Percentiles rank a stretch among this genome's conserved stretches.
Evolutionary conservation across 2,797 vertebrate species (phyloP).

Genomic region (Streptopelia turtur): DNA sequence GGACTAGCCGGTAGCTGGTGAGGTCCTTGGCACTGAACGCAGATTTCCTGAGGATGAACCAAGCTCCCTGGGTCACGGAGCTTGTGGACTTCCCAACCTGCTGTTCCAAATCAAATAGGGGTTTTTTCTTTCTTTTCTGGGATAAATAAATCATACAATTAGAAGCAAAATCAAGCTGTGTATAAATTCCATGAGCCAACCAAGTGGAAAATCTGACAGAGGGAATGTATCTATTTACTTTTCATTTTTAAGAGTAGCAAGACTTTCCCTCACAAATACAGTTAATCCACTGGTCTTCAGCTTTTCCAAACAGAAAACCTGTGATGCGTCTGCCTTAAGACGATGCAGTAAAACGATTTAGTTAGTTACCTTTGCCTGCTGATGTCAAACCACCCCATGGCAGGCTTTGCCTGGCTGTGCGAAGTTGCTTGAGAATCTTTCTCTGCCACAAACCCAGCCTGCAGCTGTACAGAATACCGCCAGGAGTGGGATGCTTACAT

Average conservation of each 20-base stretch:
- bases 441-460: neutral
- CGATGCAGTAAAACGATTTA: neutral
- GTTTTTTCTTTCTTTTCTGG: neutral
- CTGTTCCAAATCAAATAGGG: slow-evolving; percentile 19
- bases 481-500: fast-evolving
- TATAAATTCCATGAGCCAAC: neutral
- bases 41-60: neutral
- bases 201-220: neutral
- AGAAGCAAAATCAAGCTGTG: neutral
- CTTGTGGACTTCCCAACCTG: neutral
- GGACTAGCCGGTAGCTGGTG: neutral
- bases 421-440: neutral
- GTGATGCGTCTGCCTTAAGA: neutral
- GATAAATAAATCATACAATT: slow-evolving; percentile 14
- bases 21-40: neutral
- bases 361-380: neutral
- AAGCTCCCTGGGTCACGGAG: neutral
- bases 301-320: neutral
- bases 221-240: neutral
- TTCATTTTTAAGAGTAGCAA: neutral
- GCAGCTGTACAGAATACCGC: neutral
- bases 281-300: neutral
- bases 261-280: neutral
- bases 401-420: neutral
- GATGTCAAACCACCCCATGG: neutral